phyloP scores from a whole-genome alignment of 2,888 invertebrate genomes.

The Lysandra bellargus region DNA sequence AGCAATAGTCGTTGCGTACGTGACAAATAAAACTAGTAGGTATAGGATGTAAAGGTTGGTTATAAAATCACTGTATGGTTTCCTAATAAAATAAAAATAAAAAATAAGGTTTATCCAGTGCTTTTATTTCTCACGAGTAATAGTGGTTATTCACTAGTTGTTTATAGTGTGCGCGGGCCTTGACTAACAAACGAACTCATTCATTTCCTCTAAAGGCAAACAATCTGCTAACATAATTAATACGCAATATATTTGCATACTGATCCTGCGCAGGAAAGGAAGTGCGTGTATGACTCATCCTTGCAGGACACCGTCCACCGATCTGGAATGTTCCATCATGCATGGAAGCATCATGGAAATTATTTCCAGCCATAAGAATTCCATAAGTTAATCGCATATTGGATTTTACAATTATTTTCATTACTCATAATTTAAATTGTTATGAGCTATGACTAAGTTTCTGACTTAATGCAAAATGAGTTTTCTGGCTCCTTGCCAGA shows the following conservation, averaged over 20 bases:
- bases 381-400: not conserved
- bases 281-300: constrained; percentile 12
- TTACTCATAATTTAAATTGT: too few species aligned
- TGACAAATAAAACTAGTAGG: too few species aligned
- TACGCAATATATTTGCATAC: constrained; percentile 9
- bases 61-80: too few species aligned
- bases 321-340: not conserved
- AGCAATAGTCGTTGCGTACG: too few species aligned
- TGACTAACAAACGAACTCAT: not conserved
- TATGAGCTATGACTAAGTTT: too few species aligned
- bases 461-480: too few species aligned
- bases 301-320: not conserved
- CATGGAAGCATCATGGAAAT: not conserved
- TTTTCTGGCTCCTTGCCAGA: too few species aligned
- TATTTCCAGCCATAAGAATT: not conserved
- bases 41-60: too few species aligned
- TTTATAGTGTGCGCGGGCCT: not conserved
- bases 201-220: not conserved
- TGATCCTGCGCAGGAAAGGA: not conserved
- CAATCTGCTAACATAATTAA: not conserved
- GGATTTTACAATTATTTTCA: too few species aligned
- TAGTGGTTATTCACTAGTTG: not conserved
- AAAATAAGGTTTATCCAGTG: too few species aligned
- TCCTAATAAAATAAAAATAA: too few species aligned
- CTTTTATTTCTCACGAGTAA: too few species aligned